Conservation (phyloP, 2,888 invertebrate species). For the Troides aeacus region DNA sequence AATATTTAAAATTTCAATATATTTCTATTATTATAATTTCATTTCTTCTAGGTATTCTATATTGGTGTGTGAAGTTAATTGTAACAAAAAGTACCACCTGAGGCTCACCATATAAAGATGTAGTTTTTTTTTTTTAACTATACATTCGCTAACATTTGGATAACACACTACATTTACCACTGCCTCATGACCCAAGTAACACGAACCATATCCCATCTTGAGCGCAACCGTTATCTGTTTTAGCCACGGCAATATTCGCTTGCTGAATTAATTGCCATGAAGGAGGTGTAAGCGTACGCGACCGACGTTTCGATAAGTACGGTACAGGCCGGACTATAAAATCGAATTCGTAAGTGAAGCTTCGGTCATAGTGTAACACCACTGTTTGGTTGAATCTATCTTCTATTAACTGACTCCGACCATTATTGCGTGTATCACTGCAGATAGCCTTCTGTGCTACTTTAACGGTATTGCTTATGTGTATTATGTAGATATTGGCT, state of each 20-base stretch:
- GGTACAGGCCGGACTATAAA: conserved; percentile 56
- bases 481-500: background rate
- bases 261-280: conserved; percentile 71
- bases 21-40: too few relatives aligned
- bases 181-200: background rate
- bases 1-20: background rate
- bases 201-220: conserved; percentile 33
- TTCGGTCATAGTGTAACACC: conserved; percentile 48
- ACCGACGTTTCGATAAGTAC: conserved; percentile 39
- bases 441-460: conserved; percentile 17
- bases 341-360: conserved; percentile 67
- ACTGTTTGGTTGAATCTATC: conserved; percentile 49
- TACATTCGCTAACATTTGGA: background rate
- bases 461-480: background rate
- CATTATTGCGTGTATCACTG: conserved; percentile 16
- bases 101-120: background rate
- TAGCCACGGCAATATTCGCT: conserved; percentile 76
- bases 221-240: conserved; percentile 66
- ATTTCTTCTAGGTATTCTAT: too few relatives aligned
- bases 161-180: conserved; percentile 1
- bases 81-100: background rate
- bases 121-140: background rate
- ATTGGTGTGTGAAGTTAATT: too few relatives aligned
- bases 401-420: conserved; percentile 52
- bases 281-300: conserved; percentile 62